Evolutionary conservation across 2,888 invertebrate genomes (phyloP).

Genomic region (Drosophila atripex): DNA sequence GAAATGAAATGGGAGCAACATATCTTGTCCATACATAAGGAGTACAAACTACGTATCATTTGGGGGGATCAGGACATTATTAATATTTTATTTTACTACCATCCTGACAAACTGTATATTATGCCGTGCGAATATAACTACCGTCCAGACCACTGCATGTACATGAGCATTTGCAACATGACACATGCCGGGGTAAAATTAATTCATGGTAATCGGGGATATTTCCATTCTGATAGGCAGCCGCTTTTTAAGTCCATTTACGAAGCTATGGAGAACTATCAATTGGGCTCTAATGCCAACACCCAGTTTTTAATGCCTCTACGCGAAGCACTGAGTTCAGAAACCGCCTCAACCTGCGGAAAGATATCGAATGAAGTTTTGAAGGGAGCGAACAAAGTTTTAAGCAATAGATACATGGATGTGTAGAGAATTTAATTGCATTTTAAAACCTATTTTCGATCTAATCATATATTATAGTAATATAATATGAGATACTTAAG

Average conservation of each 20-base stretch:
- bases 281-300: slow-evolving; percentile 85
- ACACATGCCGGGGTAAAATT: slow-evolving; percentile 88
- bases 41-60: slow-evolving; percentile 93
- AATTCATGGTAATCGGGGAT: slow-evolving; percentile 94
- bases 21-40: slow-evolving; percentile 92
- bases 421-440: background rate
- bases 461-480: background rate
- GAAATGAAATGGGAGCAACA: slow-evolving; percentile 93
- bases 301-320: slow-evolving; percentile 72
- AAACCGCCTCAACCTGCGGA: slow-evolving; percentile 87
- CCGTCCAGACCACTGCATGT: slow-evolving; percentile 98
- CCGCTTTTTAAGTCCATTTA: slow-evolving; percentile 92
- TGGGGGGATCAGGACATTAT: slow-evolving; percentile 99
- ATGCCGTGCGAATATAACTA: slow-evolving; percentile 95
- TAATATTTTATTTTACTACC: slow-evolving; percentile 92
- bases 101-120: slow-evolving; percentile 91
- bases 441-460: slow-evolving; percentile 3
- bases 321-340: slow-evolving; percentile 46
- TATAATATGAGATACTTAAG: background rate
- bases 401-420: slow-evolving; percentile 75
- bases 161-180: slow-evolving; percentile 92
- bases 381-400: slow-evolving; percentile 82
- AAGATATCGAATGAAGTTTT: slow-evolving; percentile 86
- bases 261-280: slow-evolving; percentile 85
- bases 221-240: slow-evolving; percentile 93